Evolutionary conservation across 2,888 invertebrate genomes (phyloP), one percentile per base, ranked within the genome.

Genomic region (Drosophila emarginata): DNA sequence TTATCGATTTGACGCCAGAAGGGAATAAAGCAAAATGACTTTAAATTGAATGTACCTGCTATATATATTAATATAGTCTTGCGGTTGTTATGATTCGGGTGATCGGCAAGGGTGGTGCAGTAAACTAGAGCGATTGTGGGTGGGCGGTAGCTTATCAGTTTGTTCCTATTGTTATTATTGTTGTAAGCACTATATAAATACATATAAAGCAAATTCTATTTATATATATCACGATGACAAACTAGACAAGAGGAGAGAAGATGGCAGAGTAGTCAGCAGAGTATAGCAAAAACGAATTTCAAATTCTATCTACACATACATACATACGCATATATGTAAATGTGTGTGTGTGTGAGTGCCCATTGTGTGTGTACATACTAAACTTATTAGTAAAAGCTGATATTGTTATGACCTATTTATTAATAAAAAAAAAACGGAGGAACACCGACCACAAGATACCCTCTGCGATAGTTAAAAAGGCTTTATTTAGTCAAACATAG

Each of bases 381-480:
- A 9, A 28, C 14, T 32, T 53, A 53, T 53, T 53, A 28, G 32
- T 53, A 53, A 53, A 53, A 53, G 53, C 32, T 26, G 32, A 53
- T 53, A 53, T 51, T 36, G 21, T 52, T 40, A 26, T 59, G 58
- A 50, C 54, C 67, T 21, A 45, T 45, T 45, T 45, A 45, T 45
- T 12, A 45, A 59, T 37, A 61, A 23, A 45, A 53, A 37, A 37
- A 12, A 37, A 11, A 21, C 6, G 12, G 6, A 45, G 9, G 1
- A 32, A 32, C 2, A 1, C 18, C 45, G 45, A 45, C 45, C 4
- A 45, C 4, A 12, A 18, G 3, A 45, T 45, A 21, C 45, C 18
- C 18, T 2, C 11, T 32, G 32, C 9, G n/a, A n/a, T n/a, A n/a
- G n/a, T n/a, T n/a, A n/a, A n/a, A n/a, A n/a, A n/a, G n/a, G n/a